Evolutionary conservation across 1,140 invertebrate species (phyloP).

Genomic region (Drosophila pectinifera): DNA sequence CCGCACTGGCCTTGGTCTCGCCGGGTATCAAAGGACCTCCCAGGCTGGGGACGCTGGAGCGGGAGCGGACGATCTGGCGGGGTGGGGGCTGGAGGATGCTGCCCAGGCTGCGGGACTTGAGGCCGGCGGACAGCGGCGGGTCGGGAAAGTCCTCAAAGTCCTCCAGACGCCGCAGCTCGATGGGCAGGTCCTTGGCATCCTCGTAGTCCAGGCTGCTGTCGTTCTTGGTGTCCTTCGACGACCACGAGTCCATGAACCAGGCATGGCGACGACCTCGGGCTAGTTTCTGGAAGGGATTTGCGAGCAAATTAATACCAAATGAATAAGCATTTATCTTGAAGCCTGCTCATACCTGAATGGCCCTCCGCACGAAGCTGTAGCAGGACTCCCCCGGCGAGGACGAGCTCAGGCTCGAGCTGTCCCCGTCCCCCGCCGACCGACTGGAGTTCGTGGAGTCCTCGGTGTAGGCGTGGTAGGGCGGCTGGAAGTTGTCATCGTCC

Average conservation of each 20-base stretch:
- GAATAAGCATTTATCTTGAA: not conserved
- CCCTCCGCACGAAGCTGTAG: conserved; percentile 95
- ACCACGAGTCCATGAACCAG: conserved; percentile 93
- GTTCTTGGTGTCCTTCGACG: conserved; percentile 86
- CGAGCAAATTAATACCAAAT: not conserved
- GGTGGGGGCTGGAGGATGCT: conserved; percentile 91
- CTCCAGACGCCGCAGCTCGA: conserved; percentile 94
- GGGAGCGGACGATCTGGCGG: conserved; percentile 89
- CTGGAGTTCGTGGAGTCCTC: conserved; percentile 86
- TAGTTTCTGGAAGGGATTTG: conserved; percentile 87
- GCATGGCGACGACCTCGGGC: conserved; percentile 89
- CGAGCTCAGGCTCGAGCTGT: conserved; percentile 92
- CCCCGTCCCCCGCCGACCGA: conserved; percentile 84
- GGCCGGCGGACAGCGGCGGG: conserved; percentile 83
- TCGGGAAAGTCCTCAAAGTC: conserved; percentile 87
- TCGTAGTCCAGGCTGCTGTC: conserved; percentile 87
- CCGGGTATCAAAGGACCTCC: conserved; percentile 77
- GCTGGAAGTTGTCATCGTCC: conserved; percentile 82
- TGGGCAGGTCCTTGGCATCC: conserved; percentile 91
- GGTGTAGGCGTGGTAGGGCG: conserved; percentile 89
- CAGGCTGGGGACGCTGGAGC: conserved; percentile 90
- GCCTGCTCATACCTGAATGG: conserved; percentile 90
- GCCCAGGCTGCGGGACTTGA: conserved; percentile 88
- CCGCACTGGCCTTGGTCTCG: conserved; percentile 58
- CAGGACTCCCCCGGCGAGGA: conserved; percentile 97